Evolutionary conservation across 2,113 vertebrate genomes (phyloP).

Genomic region (Microtus oregoni): DNA sequence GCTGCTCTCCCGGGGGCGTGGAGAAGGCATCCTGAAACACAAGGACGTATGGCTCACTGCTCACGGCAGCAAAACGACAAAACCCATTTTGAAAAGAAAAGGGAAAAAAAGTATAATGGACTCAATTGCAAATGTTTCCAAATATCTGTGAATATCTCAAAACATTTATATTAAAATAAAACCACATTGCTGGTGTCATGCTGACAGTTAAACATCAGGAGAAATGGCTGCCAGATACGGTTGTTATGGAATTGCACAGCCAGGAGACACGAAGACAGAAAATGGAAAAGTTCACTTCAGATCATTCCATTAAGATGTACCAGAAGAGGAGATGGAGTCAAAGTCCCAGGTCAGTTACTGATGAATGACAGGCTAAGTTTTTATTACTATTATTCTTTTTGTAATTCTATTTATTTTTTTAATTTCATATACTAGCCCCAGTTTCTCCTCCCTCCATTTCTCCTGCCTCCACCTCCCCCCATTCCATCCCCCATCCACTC

Average conservation of each 20-base stretch:
- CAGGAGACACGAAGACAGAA: not conserved
- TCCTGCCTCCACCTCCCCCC: too few relatives aligned
- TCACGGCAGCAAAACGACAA: not conserved
- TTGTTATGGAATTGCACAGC: not conserved
- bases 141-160: not conserved
- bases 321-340: not conserved
- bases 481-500: too few relatives aligned
- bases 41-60: not conserved
- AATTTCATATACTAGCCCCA: too few relatives aligned
- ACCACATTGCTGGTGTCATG: not conserved
- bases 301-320: not conserved
- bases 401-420: too few relatives aligned
- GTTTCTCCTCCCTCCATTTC: too few relatives aligned
- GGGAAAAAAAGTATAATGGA: not conserved
- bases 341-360: not conserved
- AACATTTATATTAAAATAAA: not conserved
- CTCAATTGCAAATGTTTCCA: not conserved
- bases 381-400: not conserved
- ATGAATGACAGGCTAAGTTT: not conserved
- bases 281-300: not conserved
- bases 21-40: conserved; percentile 40
- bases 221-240: not conserved
- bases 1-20: conserved; percentile 34
- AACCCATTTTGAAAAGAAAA: not conserved
- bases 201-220: not conserved